These are phyloP conservation scores for Rhinoderma darwinii DNA, from an alignment of 2,113 vertebrate species.

Conservation along the genomic window DNA sequence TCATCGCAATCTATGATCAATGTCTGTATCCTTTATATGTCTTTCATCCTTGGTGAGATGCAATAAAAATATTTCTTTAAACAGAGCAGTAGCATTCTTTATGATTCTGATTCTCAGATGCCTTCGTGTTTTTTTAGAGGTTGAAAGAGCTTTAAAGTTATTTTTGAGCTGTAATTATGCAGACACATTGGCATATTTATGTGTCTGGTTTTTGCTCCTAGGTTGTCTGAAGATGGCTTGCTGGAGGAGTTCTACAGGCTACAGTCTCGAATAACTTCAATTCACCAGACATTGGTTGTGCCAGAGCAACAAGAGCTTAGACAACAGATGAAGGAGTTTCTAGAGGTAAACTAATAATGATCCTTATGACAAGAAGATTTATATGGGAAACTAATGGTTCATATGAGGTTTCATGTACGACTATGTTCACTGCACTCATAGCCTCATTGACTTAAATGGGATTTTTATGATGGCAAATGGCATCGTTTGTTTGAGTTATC, in stretches of 20 bases:
- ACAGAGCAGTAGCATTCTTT: not conserved
- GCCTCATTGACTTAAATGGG: too few species aligned
- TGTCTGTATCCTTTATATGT: not conserved
- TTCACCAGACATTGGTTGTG: slow-evolving; percentile 65
- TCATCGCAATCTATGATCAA: not conserved
- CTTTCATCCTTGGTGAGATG: not conserved
- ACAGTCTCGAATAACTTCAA: slow-evolving; percentile 69
- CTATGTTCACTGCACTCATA: not conserved
- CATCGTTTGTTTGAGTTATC: too few species aligned
- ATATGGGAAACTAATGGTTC: not conserved
- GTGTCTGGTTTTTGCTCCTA: slow-evolving; percentile 56
- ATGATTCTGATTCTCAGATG: not conserved
- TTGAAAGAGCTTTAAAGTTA: not conserved
- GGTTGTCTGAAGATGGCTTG: slow-evolving; percentile 76
- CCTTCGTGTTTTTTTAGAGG: not conserved
- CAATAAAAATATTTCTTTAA: not conserved
- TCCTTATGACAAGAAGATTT: not conserved
- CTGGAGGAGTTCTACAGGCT: slow-evolving; percentile 75
- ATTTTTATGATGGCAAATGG: too few species aligned
- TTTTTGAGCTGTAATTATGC: not conserved
- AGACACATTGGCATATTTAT: slow-evolving; percentile 23
- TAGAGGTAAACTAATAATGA: slow-evolving; percentile 69
- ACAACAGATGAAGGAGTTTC: slow-evolving; percentile 70
- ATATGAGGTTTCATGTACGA: not conserved
- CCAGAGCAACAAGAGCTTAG: slow-evolving; percentile 69